Percentiles rank a stretch among this genome's conserved stretches.
Conservation (phyloP, 2,888 invertebrate genomes). For the Brassicogethes aeneus region DNA sequence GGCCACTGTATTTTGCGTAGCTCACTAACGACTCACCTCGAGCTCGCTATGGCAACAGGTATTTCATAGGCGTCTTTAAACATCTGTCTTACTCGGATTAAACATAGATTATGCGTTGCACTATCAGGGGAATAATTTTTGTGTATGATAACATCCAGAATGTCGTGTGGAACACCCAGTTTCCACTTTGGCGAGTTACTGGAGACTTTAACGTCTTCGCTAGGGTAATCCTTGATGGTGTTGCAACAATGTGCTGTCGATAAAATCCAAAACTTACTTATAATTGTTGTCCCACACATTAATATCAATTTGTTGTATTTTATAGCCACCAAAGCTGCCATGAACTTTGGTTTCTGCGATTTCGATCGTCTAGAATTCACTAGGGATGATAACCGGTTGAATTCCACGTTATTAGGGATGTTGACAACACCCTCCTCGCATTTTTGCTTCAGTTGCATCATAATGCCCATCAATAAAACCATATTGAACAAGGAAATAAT, state of each 20-base stretch:
- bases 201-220: slow-evolving; percentile 17
- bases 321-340: slow-evolving; percentile 14
- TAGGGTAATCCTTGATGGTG: slow-evolving; percentile 13
- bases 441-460: slow-evolving; percentile 18
- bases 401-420: neutral
- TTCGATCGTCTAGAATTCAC: slow-evolving; percentile 4
- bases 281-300: slow-evolving; percentile 18
- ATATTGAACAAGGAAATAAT: slow-evolving; percentile 22
- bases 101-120: slow-evolving; percentile 17
- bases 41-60: slow-evolving; percentile 15
- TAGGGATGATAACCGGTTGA: slow-evolving; percentile 7
- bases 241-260: slow-evolving; percentile 23
- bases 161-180: slow-evolving; percentile 18
- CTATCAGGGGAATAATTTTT: slow-evolving; percentile 16
- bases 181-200: slow-evolving; percentile 19
- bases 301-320: slow-evolving; percentile 7
- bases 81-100: slow-evolving; percentile 17
- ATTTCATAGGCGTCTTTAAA: slow-evolving; percentile 17
- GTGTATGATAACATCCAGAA: slow-evolving; percentile 19
- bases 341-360: slow-evolving; percentile 8
- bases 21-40: slow-evolving; percentile 10
- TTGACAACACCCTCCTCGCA: slow-evolving; percentile 10
- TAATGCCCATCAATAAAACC: slow-evolving; percentile 18
- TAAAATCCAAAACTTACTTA: slow-evolving; percentile 21
- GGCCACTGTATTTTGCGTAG: neutral